Conservation (phyloP, 2,113 vertebrate genomes). For the Hystrix brachyura region DNA sequence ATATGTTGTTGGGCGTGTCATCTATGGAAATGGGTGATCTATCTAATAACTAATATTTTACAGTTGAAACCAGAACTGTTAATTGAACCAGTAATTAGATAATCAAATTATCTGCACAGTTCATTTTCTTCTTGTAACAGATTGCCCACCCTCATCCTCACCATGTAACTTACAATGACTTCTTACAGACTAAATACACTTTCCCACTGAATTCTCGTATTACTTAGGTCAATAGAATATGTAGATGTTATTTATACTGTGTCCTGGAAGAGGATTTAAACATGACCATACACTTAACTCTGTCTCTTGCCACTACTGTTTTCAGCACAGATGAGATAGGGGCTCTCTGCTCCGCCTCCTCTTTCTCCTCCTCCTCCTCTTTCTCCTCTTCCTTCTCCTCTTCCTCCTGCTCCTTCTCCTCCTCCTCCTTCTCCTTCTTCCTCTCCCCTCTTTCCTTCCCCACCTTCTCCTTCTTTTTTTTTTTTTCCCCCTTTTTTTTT, state of each 20-base stretch:
- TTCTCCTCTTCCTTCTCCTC: too few species aligned
- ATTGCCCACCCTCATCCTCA: not conserved
- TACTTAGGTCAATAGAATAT: not conserved
- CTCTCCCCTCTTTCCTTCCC: too few species aligned
- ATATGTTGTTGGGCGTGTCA: not conserved
- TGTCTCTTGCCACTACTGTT: not conserved
- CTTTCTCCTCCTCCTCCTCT: too few species aligned
- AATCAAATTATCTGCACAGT: slow-evolving; percentile 16
- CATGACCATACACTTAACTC: not conserved
- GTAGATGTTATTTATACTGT: not conserved
- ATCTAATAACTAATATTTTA: slow-evolving; percentile 49
- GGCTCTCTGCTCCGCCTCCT: not conserved
- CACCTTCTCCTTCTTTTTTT: too few species aligned
- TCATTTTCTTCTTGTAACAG: not conserved
- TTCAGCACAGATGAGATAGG: not conserved
- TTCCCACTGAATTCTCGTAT: not conserved
- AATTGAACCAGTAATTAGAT: not conserved
- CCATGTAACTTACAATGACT: not conserved
- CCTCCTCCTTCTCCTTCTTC: too few species aligned
- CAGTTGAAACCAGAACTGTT: slow-evolving; percentile 34
- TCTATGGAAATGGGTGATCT: not conserved
- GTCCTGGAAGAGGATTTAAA: not conserved
- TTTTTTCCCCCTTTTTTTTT: too few species aligned
- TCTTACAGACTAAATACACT: not conserved
- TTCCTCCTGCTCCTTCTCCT: too few species aligned